Evolutionary conservation across 2,113 vertebrate genomes (phyloP).

Genomic region (Probosciger aterrimus): DNA sequence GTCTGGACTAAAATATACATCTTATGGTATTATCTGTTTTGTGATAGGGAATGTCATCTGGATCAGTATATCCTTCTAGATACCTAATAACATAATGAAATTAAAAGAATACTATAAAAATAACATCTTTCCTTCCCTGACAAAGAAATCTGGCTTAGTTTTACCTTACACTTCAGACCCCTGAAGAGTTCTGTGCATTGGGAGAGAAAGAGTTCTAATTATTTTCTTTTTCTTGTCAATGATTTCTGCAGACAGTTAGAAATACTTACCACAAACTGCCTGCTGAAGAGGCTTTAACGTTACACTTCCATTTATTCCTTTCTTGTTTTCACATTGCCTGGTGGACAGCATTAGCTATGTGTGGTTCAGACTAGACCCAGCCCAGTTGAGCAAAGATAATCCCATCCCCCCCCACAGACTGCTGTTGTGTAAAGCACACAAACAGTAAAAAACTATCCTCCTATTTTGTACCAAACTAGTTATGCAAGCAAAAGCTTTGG

Average conservation of each 20-base stretch:
- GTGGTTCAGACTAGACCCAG: neutral
- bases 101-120: neutral
- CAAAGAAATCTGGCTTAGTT: neutral
- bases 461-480: neutral
- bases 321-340: neutral
- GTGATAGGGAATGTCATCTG: neutral
- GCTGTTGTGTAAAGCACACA: neutral
- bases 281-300: neutral
- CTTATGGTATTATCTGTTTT: neutral
- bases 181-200: neutral
- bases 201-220: neutral
- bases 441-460: neutral
- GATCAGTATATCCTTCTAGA: neutral
- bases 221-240: neutral
- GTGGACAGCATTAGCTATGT: neutral
- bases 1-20: neutral
- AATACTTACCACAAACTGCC: neutral
- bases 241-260: neutral
- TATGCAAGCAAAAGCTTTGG: slow-evolving; percentile 44
- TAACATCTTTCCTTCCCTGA: neutral
- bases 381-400: neutral
- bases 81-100: neutral
- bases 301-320: neutral
- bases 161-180: neutral
- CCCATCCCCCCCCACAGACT: neutral